A percentile compares a stretch with the other conserved stretches of the same genome.
These are phyloP conservation scores for Brachionus koreanus DNA, from an alignment of 1,140 invertebrate genomes.

Conservation along the genomic window DNA sequence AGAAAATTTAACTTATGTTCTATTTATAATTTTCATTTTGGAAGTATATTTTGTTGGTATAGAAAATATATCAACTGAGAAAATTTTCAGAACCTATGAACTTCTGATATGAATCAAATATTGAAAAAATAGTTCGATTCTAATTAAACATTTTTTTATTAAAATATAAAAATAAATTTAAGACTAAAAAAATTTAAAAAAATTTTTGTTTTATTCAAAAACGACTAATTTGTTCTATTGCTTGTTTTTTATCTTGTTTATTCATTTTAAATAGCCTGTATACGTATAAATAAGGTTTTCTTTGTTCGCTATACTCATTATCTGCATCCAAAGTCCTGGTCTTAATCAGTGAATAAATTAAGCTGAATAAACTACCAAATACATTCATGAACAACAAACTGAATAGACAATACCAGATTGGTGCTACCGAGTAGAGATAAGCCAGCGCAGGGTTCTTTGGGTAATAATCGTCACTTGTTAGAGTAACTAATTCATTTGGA, in stretches of 20 bases:
- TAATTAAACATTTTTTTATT: not conserved
- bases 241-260: not conserved
- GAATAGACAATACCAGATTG: constrained; percentile 30
- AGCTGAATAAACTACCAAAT: not conserved
- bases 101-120: too few relatives aligned
- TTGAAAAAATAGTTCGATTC: not conserved
- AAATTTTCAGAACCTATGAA: too few relatives aligned
- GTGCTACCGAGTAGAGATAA: not conserved
- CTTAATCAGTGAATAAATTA: constrained; percentile 5
- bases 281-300: constrained; percentile 12
- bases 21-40: too few relatives aligned
- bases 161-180: not conserved
- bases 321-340: not conserved
- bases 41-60: too few relatives aligned
- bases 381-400: constrained; percentile 9
- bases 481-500: not conserved
- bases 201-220: not conserved
- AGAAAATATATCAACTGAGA: too few relatives aligned
- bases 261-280: not conserved
- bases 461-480: not conserved
- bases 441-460: not conserved
- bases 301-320: not conserved
- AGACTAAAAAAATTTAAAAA: not conserved
- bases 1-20: too few relatives aligned
- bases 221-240: not conserved